Base-by-base conservation (phyloP, 2,888 invertebrate genomes). In the Sceliomorpha sp. region DNA sequence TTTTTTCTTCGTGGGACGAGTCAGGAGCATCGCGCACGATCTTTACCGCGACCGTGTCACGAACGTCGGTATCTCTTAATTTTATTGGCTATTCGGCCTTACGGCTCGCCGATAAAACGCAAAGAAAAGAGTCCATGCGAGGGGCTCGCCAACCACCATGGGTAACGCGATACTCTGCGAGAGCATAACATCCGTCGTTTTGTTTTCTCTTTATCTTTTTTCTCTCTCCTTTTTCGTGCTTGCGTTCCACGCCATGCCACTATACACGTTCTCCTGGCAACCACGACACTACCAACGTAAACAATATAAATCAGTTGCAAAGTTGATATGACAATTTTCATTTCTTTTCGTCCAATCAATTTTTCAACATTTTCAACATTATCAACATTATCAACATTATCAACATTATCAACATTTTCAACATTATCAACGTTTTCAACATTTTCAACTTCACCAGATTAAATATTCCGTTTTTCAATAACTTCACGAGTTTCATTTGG, bases 61-160 rank as follows among this genome's bases (percentile, higher is more conserved):
- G 64, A 62, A 66, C 59, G 63, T 70, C 64, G 70, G 71, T 74
- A 68, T 74, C 74, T 74, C 72, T 72, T 74, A 74, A 74, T 74
- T 74, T 74, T 74, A 72, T 72, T 74, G 72, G 69, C 68, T 29
- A 64, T 69, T 67, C 70, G 63, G 70, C 72, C 66, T 58, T 68
- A 72, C 69, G 60, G 66, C 64, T 55, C 60, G 47, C 69, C 63
- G 70, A 74, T 58, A 73, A 73, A 73, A 69, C 62, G 60, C 67
- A 66, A 70, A 63, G 68, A 64, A 58, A 70, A 53, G 40, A 36
- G 17, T 39, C 50, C 50, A n/a, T 51, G 47, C 68, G 51, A 58
- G 67, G 63, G 60, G 13, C 37, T 64, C 56, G 70, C 69, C 67
- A 62, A 51, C 56, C 64, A 58, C 62, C 55, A 60, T 40, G 36